phyloP scores from a whole-genome alignment of 2,888 invertebrate species.

The Thera britannica region DNA sequence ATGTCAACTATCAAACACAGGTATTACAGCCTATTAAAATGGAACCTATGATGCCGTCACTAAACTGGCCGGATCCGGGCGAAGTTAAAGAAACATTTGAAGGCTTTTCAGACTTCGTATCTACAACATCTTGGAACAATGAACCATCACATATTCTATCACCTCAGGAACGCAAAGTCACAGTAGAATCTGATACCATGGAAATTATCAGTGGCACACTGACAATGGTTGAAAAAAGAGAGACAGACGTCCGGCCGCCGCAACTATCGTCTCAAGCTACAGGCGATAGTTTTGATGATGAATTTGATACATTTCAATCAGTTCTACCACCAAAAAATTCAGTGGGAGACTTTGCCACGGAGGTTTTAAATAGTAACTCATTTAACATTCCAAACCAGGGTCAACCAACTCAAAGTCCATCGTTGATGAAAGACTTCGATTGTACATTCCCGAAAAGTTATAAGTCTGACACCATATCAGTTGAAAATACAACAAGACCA shows the following conservation, averaged over 20 bases:
- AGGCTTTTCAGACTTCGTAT: slow-evolving; percentile 74
- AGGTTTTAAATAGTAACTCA: slow-evolving; percentile 38
- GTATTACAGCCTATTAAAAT: slow-evolving; percentile 76
- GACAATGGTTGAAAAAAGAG: slow-evolving; percentile 32
- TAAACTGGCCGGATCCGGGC: slow-evolving; percentile 82
- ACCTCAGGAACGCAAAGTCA: slow-evolving; percentile 26
- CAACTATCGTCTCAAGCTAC: slow-evolving; percentile 24
- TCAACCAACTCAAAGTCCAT: slow-evolving; percentile 34
- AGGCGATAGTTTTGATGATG: slow-evolving; percentile 61
- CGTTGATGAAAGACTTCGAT: slow-evolving; percentile 45
- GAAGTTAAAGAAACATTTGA: slow-evolving; percentile 77
- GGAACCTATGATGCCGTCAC: slow-evolving; percentile 70
- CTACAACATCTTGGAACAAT: slow-evolving; percentile 57
- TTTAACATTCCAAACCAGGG: slow-evolving; percentile 45
- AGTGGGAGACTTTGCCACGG: slow-evolving; percentile 39
- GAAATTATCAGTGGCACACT: slow-evolving; percentile 32
- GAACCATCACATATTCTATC: slow-evolving; percentile 29
- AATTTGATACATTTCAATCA: slow-evolving; percentile 79
- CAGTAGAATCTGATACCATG: slow-evolving; percentile 24
- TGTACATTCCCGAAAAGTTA: slow-evolving; percentile 50
- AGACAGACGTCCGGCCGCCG: slow-evolving; percentile 10
- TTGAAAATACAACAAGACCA: slow-evolving; percentile 48
- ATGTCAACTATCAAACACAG: slow-evolving; percentile 59
- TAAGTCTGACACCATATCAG: slow-evolving; percentile 63
- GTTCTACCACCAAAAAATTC: slow-evolving; percentile 58